Evolutionary conservation across 1,140 invertebrate genomes (phyloP).

Genomic region (Pogonognathellus flavescens): DNA sequence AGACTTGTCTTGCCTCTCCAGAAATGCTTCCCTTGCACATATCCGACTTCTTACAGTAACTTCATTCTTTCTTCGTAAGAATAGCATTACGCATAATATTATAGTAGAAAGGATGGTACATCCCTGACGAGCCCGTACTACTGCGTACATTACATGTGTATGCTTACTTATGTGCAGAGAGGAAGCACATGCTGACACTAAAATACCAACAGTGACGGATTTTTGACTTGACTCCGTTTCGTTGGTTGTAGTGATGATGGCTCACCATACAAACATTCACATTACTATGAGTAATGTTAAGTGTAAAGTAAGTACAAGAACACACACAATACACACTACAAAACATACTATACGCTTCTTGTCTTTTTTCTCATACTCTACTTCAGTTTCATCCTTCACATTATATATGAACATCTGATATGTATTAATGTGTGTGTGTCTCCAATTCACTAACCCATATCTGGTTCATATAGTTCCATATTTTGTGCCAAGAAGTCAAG

Average conservation of each 20-base stretch:
- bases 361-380: slow-evolving; percentile 2
- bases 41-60: no score
- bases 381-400: slow-evolving; percentile 7
- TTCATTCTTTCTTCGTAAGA: no score
- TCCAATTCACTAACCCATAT: slow-evolving; percentile 2
- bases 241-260: slow-evolving; percentile 27
- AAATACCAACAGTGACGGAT: slow-evolving; percentile 30
- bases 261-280: slow-evolving; percentile 20
- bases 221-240: slow-evolving; percentile 29
- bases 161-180: not conserved
- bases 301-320: not conserved
- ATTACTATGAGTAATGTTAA: slow-evolving; percentile 12
- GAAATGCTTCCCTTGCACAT: no score
- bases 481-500: not conserved
- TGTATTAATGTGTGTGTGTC: not conserved
- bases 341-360: not conserved
- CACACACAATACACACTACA: not conserved
- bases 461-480: not conserved
- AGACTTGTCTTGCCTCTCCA: not conserved
- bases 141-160: no score
- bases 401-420: not conserved
- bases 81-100: no score
- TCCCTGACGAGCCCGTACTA: no score
- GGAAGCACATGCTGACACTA: slow-evolving; percentile 32
- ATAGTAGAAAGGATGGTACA: no score